phyloP scores from a whole-genome alignment of 1,140 invertebrate species.

The Rhyacophila brunnea region DNA sequence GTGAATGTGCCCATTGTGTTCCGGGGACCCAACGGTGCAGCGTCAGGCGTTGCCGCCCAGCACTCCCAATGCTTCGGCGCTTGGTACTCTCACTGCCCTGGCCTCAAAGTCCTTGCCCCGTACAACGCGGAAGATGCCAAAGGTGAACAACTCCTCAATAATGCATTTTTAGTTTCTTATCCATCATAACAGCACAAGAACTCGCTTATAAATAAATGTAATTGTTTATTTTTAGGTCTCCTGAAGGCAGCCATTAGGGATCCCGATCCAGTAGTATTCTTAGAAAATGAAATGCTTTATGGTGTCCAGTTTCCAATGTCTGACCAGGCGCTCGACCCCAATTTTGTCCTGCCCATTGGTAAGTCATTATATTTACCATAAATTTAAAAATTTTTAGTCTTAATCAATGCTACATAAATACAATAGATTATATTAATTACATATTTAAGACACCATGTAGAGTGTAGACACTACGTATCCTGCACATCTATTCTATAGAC shows the following conservation, averaged over 20 bases:
- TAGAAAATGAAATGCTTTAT: conserved; percentile 98
- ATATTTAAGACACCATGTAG: too few relatives aligned
- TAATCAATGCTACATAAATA: too few relatives aligned
- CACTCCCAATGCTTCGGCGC: conserved; percentile 98
- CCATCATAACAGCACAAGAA: too few relatives aligned
- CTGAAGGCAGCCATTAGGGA: conserved; percentile 94
- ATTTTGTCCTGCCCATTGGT: conserved; percentile 93
- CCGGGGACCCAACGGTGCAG: conserved; percentile 96
- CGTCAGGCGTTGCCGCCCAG: conserved; percentile 96
- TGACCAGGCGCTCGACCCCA: conserved; percentile 85
- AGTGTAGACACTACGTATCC: too few relatives aligned
- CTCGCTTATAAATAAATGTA: background rate
- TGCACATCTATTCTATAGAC: too few relatives aligned
- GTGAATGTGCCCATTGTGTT: conserved; percentile 97
- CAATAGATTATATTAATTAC: too few relatives aligned
- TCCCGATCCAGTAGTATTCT: conserved; percentile 91
- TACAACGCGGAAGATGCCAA: conserved; percentile 92
- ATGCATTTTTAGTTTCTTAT: too few relatives aligned
- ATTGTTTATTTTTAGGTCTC: conserved; percentile 58
- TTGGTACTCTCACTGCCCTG: conserved; percentile 97
- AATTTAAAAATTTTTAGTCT: too few relatives aligned
- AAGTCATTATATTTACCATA: too few relatives aligned
- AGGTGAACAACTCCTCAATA: conserved; percentile 44
- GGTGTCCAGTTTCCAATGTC: conserved; percentile 87
- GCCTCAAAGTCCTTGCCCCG: conserved; percentile 90